Evolutionary conservation across 2,888 invertebrate genomes (phyloP), one percentile per base, ranked within the genome.

Genomic region (Scaptomyza polygonia): DNA sequence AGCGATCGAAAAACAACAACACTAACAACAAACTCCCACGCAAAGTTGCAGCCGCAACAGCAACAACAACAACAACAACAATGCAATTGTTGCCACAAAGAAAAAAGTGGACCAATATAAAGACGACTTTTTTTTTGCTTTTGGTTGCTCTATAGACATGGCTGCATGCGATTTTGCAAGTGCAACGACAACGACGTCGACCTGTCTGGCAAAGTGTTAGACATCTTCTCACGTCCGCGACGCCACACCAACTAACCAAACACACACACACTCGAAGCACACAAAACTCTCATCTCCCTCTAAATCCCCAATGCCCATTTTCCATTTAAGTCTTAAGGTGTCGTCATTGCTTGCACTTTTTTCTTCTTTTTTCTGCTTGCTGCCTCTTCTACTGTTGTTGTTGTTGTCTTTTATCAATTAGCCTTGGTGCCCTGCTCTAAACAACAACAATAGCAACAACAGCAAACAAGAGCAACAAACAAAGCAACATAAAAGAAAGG

Each of bases 181-280:
- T 87, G 88, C 72, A 81, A 39, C 59, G 76, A 63, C 34, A 67
- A 69, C 79, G 81, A 68, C 77, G 79, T 75, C 79, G 76, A 64
- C 65, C 68, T 86, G 84, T 84, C 84, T 84, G 73, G 73, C 86
- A 76, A 86, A 88, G 86, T 84, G 84, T 88, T 86, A 79, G 88
- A 83, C 86, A 88, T 87, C 84, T 84, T 84, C 84, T 84, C 84
- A 84, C 84, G 88, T 84, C 88, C 63, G 69, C 72, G 72, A 69
- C 72, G 63, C 77, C 67, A 72, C 55, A 68, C 62, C 47, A 68
- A 42, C 56, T 21, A 42, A 39, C 39, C 27, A 48, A 42, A 51
- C 48, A 59, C 49, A 48, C 30, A 53, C 67, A 54, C 44, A 53
- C n/a, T 34, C 44, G 25, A 48, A 9, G 51, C 42, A 49, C 36